Evolutionary conservation across 2,888 invertebrate genomes (phyloP).

Genomic region (Nemotelus pantherinus): DNA sequence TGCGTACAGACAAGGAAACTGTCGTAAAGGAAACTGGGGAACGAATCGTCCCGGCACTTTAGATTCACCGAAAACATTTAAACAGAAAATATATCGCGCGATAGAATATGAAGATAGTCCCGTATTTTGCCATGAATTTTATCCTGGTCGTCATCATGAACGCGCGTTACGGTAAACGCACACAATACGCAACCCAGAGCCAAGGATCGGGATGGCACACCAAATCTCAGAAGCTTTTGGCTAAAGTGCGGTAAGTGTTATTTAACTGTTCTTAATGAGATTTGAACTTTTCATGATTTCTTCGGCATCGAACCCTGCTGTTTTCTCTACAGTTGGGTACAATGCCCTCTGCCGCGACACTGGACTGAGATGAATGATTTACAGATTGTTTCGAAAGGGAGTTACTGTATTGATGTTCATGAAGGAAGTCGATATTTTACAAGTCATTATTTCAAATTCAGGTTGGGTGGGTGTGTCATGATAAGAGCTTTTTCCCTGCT

Average conservation of each 20-base stretch:
- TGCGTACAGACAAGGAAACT: neutral
- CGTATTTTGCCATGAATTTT: neutral
- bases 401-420: too few relatives aligned
- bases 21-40: neutral
- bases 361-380: too few relatives aligned
- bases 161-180: neutral
- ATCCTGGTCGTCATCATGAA: neutral
- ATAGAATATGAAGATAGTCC: constrained; percentile 18
- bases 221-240: constrained; percentile 14
- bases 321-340: too few relatives aligned
- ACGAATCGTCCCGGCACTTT: neutral
- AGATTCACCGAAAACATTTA: constrained; percentile 8
- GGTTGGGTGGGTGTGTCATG: too few relatives aligned
- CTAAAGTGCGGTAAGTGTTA: constrained; percentile 36
- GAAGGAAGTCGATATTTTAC: too few relatives aligned
- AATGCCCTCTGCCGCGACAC: too few relatives aligned
- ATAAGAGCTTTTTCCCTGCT: too few relatives aligned
- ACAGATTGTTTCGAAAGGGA: too few relatives aligned
- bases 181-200: neutral
- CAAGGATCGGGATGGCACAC: neutral
- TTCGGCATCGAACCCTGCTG: neutral
- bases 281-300: constrained; percentile 30
- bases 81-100: constrained; percentile 14
- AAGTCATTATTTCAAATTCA: too few relatives aligned
- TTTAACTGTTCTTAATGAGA: constrained; percentile 39